Percentiles rank a stretch among this genome's conserved stretches.
Conservation (phyloP, 2,797 vertebrate species). For the Tamandua tetradactyla region DNA sequence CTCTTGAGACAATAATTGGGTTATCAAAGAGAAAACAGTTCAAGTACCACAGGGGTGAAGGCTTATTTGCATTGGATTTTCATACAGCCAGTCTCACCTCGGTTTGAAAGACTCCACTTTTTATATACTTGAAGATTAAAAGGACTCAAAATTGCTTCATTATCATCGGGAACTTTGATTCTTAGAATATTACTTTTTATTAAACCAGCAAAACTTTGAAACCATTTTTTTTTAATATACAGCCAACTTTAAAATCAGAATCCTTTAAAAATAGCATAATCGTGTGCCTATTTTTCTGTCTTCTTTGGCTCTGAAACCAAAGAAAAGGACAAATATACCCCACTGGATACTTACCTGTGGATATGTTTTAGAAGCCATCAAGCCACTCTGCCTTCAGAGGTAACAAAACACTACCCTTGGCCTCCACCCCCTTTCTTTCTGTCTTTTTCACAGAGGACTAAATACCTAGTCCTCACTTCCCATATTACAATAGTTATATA, state of each 20-base stretch:
- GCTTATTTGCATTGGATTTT: slow-evolving; percentile 99
- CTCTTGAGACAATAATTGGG: slow-evolving; percentile 99
- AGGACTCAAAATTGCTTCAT: slow-evolving; percentile 95
- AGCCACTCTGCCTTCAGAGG: neutral
- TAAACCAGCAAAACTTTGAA: slow-evolving; percentile 88
- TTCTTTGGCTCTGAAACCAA: slow-evolving; percentile 64
- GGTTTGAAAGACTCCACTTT: slow-evolving; percentile 91
- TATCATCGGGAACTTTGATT: slow-evolving; percentile 95
- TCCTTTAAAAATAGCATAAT: slow-evolving; percentile 78
- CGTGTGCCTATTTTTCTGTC: slow-evolving; percentile 75
- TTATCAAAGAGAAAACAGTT: slow-evolving; percentile 99
- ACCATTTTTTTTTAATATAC: slow-evolving; percentile 66
- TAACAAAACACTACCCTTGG: neutral
- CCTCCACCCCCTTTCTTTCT: neutral
- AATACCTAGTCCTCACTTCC: slow-evolving; percentile 43
- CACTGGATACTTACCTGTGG: slow-evolving; percentile 68
- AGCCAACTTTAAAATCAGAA: slow-evolving; percentile 81
- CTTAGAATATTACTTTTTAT: slow-evolving; percentile 92
- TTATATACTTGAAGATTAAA: slow-evolving; percentile 93
- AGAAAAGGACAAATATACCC: slow-evolving; percentile 1
- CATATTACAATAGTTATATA: slow-evolving; percentile 71
- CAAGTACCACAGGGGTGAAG: slow-evolving; percentile 99
- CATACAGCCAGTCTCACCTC: slow-evolving; percentile 96
- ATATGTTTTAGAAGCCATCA: slow-evolving; percentile 59
- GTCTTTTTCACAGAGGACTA: slow-evolving; percentile 51